phyloP scores from a whole-genome alignment of 2,113 vertebrate species.

The Lipophrys pholis region DNA sequence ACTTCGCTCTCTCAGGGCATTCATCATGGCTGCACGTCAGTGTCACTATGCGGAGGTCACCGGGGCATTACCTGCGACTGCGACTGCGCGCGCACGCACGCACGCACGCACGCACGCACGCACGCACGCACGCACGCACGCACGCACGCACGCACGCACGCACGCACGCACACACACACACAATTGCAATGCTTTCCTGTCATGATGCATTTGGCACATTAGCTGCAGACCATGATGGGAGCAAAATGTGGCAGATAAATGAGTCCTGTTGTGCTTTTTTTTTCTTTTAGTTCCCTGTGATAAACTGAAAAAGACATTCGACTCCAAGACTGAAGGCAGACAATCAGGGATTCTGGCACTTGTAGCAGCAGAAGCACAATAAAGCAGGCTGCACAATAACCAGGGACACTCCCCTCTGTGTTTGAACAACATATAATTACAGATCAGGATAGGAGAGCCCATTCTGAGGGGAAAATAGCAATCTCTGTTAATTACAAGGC shows the following conservation, averaged over 20 bases:
- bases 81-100: slow-evolving; percentile 32
- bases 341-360: slow-evolving; percentile 63
- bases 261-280: too few species aligned
- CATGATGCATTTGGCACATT: slow-evolving; percentile 27
- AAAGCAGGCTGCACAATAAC: slow-evolving; percentile 74
- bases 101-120: slow-evolving; percentile 15
- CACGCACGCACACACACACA: background rate
- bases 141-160: slow-evolving; percentile 14
- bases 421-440: slow-evolving; percentile 83
- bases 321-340: slow-evolving; percentile 40
- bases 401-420: slow-evolving; percentile 77
- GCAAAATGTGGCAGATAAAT: slow-evolving; percentile 18
- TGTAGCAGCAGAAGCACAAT: slow-evolving; percentile 60
- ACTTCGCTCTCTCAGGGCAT: slow-evolving; percentile 66
- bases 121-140: slow-evolving; percentile 13
- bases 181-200: slow-evolving; percentile 8
- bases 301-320: slow-evolving; percentile 38
- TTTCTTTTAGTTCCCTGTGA: slow-evolving; percentile 8
- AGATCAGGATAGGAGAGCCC: slow-evolving; percentile 79
- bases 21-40: slow-evolving; percentile 71
- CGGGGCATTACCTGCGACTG: slow-evolving; percentile 55
- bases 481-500: slow-evolving; percentile 82
- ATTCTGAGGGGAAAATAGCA: slow-evolving; percentile 80
- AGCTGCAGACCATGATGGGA: slow-evolving; percentile 1
- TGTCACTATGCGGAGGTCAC: slow-evolving; percentile 70